These are phyloP conservation scores for Lithobates sylvaticus DNA, from an alignment of 2,797 vertebrate species.

Conservation along the genomic window DNA sequence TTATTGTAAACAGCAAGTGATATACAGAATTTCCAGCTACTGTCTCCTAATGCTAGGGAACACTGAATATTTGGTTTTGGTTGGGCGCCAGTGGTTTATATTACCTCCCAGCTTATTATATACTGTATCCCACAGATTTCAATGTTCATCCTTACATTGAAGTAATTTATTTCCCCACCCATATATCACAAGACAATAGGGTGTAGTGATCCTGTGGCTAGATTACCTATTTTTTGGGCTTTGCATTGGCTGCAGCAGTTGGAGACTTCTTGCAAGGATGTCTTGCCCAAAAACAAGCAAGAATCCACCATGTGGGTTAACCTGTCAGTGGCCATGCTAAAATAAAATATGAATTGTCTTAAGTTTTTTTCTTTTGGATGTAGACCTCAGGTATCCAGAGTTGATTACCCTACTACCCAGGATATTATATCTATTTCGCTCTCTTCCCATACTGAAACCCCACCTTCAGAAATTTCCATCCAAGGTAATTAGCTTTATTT, in stretches of 20 bases:
- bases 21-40: background rate
- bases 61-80: background rate
- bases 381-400: too few relatives aligned
- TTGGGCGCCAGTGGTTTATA: background rate
- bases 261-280: background rate
- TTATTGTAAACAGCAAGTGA: constrained; percentile 9
- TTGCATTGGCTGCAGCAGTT: background rate
- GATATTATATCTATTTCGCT: too few relatives aligned
- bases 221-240: too few relatives aligned
- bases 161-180: too few relatives aligned
- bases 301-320: background rate
- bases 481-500: too few relatives aligned
- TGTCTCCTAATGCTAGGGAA: background rate
- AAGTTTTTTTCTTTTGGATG: too few relatives aligned
- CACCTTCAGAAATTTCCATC: too few relatives aligned
- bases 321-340: background rate
- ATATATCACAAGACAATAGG: background rate
- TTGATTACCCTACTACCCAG: too few relatives aligned
- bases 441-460: too few relatives aligned
- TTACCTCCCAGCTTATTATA: background rate
- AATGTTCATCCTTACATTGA: background rate
- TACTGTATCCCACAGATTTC: background rate
- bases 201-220: background rate
- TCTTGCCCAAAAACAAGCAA: background rate
- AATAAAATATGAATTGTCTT: background rate